Percentiles rank a stretch among this genome's conserved stretches.
Conservation (phyloP, 2,113 vertebrate genomes). For the Labeo rohita region DNA sequence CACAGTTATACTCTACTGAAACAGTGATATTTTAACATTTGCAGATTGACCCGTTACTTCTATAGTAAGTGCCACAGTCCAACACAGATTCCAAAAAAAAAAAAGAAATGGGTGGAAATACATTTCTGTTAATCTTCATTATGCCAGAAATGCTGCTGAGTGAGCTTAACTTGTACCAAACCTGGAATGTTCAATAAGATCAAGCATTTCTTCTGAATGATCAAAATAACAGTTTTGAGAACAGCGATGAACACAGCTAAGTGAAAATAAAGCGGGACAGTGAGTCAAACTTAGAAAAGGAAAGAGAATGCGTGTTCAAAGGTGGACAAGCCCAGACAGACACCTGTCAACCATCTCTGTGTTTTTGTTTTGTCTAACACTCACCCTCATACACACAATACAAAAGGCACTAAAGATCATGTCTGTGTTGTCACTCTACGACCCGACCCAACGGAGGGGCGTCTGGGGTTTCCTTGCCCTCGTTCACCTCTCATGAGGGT, state of each 20-base stretch:
- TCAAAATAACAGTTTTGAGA: too few relatives aligned
- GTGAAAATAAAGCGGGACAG: not conserved
- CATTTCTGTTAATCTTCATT: too few relatives aligned
- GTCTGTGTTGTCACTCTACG: not conserved
- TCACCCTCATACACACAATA: conserved; percentile 41
- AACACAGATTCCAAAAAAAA: too few relatives aligned
- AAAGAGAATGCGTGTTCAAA: not conserved
- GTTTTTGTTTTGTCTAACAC: conserved; percentile 71
- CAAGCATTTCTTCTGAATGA: too few relatives aligned
- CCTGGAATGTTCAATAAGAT: too few relatives aligned
- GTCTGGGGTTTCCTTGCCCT: conserved; percentile 34
- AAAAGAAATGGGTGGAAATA: too few relatives aligned
- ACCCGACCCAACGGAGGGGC: not conserved
- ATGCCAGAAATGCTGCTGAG: too few relatives aligned
- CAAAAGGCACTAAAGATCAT: not conserved
- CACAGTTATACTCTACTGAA: too few relatives aligned
- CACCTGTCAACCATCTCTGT: conserved; percentile 56
- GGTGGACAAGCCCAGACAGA: conserved; percentile 60
- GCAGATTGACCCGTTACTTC: too few relatives aligned
- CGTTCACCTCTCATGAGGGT: conserved; percentile 46
- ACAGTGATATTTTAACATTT: too few relatives aligned
- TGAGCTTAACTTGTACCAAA: too few relatives aligned
- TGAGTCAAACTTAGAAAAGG: conserved; percentile 34
- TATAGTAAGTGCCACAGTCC: too few relatives aligned
- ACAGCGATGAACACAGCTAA: not conserved